Evolutionary conservation across 2,113 vertebrate species (phyloP).

Genomic region (Labrus mixtus): DNA sequence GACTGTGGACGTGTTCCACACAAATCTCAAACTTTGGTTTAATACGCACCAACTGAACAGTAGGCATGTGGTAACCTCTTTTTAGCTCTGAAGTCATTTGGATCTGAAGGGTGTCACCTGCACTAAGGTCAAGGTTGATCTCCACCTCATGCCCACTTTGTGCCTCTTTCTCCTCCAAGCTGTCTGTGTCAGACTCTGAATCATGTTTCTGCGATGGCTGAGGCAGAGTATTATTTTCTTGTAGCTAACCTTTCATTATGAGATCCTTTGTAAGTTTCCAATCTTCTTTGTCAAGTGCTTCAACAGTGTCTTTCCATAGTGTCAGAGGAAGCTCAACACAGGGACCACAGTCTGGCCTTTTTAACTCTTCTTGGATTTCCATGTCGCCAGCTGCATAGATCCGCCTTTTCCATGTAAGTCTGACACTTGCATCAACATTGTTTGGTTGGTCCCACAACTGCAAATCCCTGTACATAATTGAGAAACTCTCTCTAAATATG

Average conservation of each 20-base stretch:
- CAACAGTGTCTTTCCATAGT: constrained; percentile 79
- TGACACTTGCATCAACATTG: constrained; percentile 49
- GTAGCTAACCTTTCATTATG: constrained; percentile 4
- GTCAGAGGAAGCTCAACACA: constrained; percentile 42
- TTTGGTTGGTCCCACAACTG: constrained; percentile 85
- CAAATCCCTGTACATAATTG: constrained; percentile 82
- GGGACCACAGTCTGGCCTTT: constrained; percentile 9
- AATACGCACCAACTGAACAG: constrained; percentile 85
- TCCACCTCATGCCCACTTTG: constrained; percentile 76
- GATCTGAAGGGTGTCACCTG: constrained; percentile 79
- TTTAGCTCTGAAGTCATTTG: constrained; percentile 82
- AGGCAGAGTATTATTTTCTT: neutral
- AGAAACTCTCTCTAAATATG: constrained; percentile 69
- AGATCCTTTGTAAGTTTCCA: constrained; percentile 56
- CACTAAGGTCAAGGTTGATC: constrained; percentile 76
- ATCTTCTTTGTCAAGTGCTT: constrained; percentile 69
- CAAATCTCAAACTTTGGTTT: constrained; percentile 86
- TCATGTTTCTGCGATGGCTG: neutral
- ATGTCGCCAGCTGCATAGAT: constrained; percentile 76
- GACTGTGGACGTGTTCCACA: constrained; percentile 86
- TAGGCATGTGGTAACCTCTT: constrained; percentile 79
- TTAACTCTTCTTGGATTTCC: constrained; percentile 46
- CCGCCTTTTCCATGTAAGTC: constrained; percentile 84
- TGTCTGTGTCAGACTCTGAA: neutral
- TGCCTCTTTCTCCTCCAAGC: neutral